Conservation (phyloP, 2,797 vertebrate species). For the Poecilia gillii region DNA sequence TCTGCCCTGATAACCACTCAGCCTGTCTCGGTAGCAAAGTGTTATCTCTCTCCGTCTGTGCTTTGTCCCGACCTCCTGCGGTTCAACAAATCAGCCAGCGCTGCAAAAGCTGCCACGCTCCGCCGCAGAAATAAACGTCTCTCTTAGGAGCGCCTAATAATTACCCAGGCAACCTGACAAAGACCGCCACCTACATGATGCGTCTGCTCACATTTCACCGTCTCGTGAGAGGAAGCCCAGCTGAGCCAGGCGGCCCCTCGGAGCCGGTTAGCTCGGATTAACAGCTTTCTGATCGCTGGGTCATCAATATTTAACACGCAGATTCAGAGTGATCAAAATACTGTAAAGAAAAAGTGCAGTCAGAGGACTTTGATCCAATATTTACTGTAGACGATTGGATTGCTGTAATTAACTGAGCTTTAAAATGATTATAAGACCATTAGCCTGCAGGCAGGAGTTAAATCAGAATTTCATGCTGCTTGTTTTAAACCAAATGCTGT, state of each 20-base stretch:
- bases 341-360: neutral
- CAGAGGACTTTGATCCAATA: neutral
- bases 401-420: conserved; percentile 4
- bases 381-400: neutral
- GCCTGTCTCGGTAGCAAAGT: conserved; percentile 8
- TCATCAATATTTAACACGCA: conserved; percentile 22
- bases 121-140: conserved; percentile 31
- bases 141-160: conserved; percentile 27
- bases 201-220: conserved; percentile 1
- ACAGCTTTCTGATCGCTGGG: conserved; percentile 20
- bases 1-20: conserved; percentile 39
- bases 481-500: neutral
- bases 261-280: conserved; percentile 7
- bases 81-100: conserved; percentile 36
- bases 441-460: neutral
- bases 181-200: conserved; percentile 8
- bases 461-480: neutral
- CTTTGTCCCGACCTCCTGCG: conserved; percentile 14
- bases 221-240: conserved; percentile 5
- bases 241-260: neutral
- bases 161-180: conserved; percentile 29
- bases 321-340: neutral
- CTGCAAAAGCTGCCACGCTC: conserved; percentile 11
- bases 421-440: neutral
- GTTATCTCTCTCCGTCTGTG: conserved; percentile 17